These are phyloP conservation scores for Chesias legatella DNA, from an alignment of 2,888 invertebrate species.

Conservation along the genomic window DNA sequence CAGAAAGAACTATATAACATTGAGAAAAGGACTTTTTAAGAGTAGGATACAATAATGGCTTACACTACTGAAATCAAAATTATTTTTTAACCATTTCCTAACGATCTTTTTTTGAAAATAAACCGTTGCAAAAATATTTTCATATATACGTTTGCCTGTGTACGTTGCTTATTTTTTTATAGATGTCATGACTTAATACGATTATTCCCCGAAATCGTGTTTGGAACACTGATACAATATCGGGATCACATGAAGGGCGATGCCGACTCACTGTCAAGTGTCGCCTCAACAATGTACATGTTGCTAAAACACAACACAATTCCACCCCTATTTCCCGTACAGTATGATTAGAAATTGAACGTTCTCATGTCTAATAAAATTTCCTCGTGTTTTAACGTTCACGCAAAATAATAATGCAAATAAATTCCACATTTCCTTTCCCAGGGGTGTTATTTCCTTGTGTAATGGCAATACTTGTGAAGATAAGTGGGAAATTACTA, in stretches of 20 bases:
- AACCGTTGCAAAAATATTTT: background rate
- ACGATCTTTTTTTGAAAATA: no score
- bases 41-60: no score
- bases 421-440: constrained; percentile 26
- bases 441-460: constrained; percentile 17
- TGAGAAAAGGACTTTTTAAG: no score
- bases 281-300: constrained; percentile 9
- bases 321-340: constrained; percentile 9
- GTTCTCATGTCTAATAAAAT: constrained; percentile 18
- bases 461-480: constrained; percentile 14
- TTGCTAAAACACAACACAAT: constrained; percentile 5
- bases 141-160: constrained; percentile 2
- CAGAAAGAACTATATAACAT: no score
- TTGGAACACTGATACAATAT: constrained; percentile 26
- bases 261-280: constrained; percentile 29
- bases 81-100: no score
- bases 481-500: constrained; percentile 9
- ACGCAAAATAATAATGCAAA: constrained; percentile 27
- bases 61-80: no score
- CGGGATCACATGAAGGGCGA: constrained; percentile 28
- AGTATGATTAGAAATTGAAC: constrained; percentile 9
- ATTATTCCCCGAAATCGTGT: constrained; percentile 13
- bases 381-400: constrained; percentile 20
- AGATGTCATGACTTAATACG: constrained; percentile 16
- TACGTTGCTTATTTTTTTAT: constrained; percentile 7